phyloP scores from a whole-genome alignment of 1,140 invertebrate species.

The Eurosta solidaginis region DNA sequence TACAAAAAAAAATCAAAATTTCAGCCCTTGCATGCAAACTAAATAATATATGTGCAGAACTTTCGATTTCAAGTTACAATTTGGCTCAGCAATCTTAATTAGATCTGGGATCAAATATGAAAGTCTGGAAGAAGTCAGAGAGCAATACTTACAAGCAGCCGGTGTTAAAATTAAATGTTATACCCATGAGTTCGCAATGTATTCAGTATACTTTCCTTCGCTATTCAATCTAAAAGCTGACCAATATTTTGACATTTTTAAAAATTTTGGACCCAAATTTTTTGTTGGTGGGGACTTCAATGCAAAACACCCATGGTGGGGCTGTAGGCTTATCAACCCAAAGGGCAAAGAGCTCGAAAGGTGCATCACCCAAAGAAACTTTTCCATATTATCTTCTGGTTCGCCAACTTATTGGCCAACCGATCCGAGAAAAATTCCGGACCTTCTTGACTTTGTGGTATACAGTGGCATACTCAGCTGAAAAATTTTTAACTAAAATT shows the following conservation, averaged over 20 bases:
- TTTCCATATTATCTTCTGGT: neutral
- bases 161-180: constrained; percentile 31
- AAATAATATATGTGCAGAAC: too few species aligned
- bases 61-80: too few species aligned
- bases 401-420: constrained; percentile 3
- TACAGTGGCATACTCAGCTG: neutral
- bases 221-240: constrained; percentile 27
- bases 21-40: too few species aligned
- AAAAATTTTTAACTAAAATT: too few species aligned
- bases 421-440: too few species aligned
- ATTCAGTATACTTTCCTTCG: constrained; percentile 17
- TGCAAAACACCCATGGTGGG: constrained; percentile 59
- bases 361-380: constrained; percentile 36
- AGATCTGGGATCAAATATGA: constrained; percentile 31
- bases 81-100: constrained; percentile 33
- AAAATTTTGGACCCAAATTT: constrained; percentile 50
- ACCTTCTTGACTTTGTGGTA: constrained; percentile 16
- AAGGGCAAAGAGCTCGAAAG: constrained; percentile 47
- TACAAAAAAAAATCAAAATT: too few species aligned
- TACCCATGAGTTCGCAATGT: neutral
- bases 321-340: constrained; percentile 50
- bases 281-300: constrained; percentile 58
- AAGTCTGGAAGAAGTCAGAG: constrained; percentile 14
- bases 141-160: constrained; percentile 31
- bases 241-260: constrained; percentile 49